phyloP scores from a whole-genome alignment of 2,113 vertebrate genomes.

The Nothocercus nigrocapillus region DNA sequence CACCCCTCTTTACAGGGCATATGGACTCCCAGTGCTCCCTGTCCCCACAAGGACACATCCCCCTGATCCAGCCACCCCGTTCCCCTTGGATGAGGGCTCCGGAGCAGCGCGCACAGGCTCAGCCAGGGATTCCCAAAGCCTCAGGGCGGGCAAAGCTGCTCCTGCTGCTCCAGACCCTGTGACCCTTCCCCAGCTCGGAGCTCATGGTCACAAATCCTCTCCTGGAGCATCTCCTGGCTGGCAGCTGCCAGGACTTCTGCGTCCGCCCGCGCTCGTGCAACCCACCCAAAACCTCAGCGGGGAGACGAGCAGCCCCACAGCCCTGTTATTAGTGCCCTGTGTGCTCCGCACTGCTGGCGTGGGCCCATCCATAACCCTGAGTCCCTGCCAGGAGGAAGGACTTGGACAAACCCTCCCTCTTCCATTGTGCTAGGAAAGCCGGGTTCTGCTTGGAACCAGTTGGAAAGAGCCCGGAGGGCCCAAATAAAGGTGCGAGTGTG shows the following conservation, averaged over 20 bases:
- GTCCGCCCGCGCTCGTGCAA: not conserved
- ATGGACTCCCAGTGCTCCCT: not conserved
- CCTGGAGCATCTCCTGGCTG: not conserved
- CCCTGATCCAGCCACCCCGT: fast-evolving
- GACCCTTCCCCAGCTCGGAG: not conserved
- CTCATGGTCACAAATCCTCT: fast-evolving
- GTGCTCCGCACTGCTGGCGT: too few relatives aligned
- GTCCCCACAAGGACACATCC: not conserved
- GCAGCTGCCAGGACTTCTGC: not conserved
- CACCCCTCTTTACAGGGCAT: not conserved
- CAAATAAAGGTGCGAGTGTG: not conserved
- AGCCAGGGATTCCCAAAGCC: not conserved
- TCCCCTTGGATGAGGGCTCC: fast-evolving
- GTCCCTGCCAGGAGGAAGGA: not conserved
- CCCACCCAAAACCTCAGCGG: not conserved
- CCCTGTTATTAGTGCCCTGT: not conserved
- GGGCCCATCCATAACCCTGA: not conserved
- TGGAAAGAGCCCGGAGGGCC: not conserved
- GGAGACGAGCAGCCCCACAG: fast-evolving
- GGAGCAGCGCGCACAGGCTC: fast-evolving
- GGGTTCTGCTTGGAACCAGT: not conserved
- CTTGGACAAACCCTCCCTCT: not conserved
- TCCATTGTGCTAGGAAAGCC: not conserved
- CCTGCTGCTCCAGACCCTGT: not conserved
- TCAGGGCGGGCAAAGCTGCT: too few relatives aligned